These are phyloP conservation scores for Oncorhynchus gorbuscha DNA, from an alignment of 2,113 vertebrate genomes.

Conservation along the genomic window DNA sequence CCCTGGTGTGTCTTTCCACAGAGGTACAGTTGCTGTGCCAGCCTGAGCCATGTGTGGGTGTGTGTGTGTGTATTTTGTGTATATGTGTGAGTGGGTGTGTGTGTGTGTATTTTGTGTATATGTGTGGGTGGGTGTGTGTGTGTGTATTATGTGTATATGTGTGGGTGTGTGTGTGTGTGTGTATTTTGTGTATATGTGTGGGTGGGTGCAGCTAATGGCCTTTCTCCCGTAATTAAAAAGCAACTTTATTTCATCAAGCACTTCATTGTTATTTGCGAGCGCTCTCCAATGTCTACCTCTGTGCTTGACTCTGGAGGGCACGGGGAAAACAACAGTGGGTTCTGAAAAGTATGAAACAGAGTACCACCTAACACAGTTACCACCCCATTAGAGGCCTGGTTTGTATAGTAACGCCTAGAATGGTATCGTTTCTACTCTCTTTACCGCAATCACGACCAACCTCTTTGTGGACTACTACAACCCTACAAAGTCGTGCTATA, in stretches of 20 bases:
- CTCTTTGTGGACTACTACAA: no score
- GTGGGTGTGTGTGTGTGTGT: background rate
- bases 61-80: no score
- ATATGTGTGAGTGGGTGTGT: background rate
- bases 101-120: no score
- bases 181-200: no score
- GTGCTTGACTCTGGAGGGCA: background rate
- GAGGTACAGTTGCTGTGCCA: slow-evolving; percentile 8
- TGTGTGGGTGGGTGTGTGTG: slow-evolving; percentile 10
- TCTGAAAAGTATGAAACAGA: no score
- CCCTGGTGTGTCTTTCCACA: slow-evolving; percentile 22
- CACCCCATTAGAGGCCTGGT: no score
- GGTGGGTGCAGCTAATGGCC: slow-evolving; percentile 32
- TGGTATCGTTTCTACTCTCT: background rate
- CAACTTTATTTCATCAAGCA: slow-evolving; percentile 44
- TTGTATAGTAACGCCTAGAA: background rate
- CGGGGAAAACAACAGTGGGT: no score
- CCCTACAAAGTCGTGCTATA: no score
- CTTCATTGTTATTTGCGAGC: slow-evolving; percentile 33
- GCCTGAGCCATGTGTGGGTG: background rate
- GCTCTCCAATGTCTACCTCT: slow-evolving; percentile 29
- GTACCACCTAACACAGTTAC: no score
- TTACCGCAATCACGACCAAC: background rate
- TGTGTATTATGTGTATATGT: no score
- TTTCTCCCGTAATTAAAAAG: slow-evolving; percentile 57